Percentiles rank a stretch among this genome's conserved stretches.
phyloP scores from a whole-genome alignment of 2,797 vertebrate species.

The Gila robusta region DNA sequence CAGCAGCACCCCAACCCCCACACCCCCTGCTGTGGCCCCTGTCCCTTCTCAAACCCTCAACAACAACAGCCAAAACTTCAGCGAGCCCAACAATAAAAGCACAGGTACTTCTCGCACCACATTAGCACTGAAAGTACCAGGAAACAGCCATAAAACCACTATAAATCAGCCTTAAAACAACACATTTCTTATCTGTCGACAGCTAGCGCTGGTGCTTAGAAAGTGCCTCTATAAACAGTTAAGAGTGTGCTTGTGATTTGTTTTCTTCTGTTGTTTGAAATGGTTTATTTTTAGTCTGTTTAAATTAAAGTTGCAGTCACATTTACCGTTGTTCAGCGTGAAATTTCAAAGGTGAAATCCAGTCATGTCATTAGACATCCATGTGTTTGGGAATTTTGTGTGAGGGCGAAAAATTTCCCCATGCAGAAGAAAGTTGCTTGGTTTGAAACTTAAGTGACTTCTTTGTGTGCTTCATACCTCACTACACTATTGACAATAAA shows the following conservation, averaged over 20 bases:
- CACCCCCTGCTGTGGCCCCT: constrained; percentile 66
- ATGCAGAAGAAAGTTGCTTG: background rate
- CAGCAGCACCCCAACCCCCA: constrained; percentile 74
- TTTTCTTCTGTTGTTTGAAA: background rate
- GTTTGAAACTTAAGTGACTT: background rate
- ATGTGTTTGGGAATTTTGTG: background rate
- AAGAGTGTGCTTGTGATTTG: background rate
- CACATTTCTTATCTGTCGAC: constrained; percentile 13
- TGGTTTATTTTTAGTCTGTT: background rate
- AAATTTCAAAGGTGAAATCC: background rate
- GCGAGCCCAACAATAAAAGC: constrained; percentile 75
- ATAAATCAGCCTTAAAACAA: constrained; percentile 18
- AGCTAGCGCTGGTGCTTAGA: background rate
- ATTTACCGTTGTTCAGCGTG: background rate
- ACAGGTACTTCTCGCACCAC: constrained; percentile 75
- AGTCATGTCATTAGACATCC: background rate
- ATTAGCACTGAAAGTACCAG: background rate
- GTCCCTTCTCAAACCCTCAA: constrained; percentile 76
- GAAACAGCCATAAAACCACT: background rate
- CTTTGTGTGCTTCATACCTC: background rate
- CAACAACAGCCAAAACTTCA: constrained; percentile 72
- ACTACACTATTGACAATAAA: background rate
- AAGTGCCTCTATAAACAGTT: background rate
- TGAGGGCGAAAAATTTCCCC: background rate
- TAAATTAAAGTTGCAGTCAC: background rate